A percentile compares a stretch with the other conserved stretches of the same genome.
Evolutionary conservation across 2,888 invertebrate species (phyloP).

Genomic region (Cryptocephalus moraei): DNA sequence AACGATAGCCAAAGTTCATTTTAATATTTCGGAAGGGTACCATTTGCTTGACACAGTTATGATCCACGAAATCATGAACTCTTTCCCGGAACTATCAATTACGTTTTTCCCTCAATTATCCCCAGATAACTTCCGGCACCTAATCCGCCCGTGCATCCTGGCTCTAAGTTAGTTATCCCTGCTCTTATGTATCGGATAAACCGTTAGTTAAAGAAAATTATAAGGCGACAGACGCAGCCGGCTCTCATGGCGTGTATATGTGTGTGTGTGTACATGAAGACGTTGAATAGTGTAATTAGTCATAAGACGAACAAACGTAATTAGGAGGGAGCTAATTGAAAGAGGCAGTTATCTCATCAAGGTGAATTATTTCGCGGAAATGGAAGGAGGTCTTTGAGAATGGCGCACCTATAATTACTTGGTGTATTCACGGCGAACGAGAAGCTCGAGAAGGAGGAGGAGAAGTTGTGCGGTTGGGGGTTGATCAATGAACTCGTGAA

Average conservation of each 20-base stretch:
- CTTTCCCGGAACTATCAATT: too few relatives aligned
- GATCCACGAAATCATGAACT: too few relatives aligned
- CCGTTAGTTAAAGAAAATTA: conserved; percentile 2
- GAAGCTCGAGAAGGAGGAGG: neutral
- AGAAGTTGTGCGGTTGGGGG: neutral
- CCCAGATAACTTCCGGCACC: too few relatives aligned
- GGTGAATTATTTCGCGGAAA: conserved; percentile 30
- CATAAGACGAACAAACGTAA: conserved; percentile 28
- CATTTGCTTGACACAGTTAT: too few relatives aligned
- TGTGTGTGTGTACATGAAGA: conserved; percentile 7
- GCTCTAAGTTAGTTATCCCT: too few relatives aligned
- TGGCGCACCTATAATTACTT: conserved; percentile 1
- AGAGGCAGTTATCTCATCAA: conserved; percentile 34
- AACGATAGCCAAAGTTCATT: too few relatives aligned
- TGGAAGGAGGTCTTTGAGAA: conserved; percentile 20
- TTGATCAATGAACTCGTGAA: too few relatives aligned
- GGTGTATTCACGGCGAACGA: neutral
- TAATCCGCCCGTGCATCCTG: too few relatives aligned
- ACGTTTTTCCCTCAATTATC: too few relatives aligned
- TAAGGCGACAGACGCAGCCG: conserved; percentile 5
- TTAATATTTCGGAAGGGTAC: too few relatives aligned
- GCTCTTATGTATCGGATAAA: neutral
- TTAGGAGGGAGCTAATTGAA: conserved; percentile 31
- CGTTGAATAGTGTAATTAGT: conserved; percentile 28
- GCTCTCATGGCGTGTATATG: conserved; percentile 4